Base-by-base conservation (phyloP, 2,888 invertebrate genomes). In the Tigriopus californicus region DNA sequence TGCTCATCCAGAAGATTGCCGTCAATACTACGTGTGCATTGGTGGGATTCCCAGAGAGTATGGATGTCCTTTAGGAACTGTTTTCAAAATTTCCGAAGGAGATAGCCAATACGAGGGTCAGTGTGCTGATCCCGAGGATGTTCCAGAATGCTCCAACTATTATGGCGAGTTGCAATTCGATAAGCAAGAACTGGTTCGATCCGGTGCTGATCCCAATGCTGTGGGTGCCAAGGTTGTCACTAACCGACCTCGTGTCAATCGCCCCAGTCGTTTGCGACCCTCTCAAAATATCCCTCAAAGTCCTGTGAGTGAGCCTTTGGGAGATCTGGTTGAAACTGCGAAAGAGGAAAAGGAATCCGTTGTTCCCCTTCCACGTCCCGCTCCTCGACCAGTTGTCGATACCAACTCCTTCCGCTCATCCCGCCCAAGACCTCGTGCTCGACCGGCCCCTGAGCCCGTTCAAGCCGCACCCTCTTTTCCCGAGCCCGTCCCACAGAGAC, bases 111-210 rank as follows among this genome's bases (percentile, higher is more conserved):
- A 33, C 8, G 82, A 84, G 66, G 89, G 90, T 65, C 87, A 87
- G 77, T 92, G 91, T 74, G 86, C 88, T 74, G 90, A 90, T 70
- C 91, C 91, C 65, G 89, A 89, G 76, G 88, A 89, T 72, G 91
- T 91, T 77, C 86, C 85, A 73, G 91, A 90, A 80, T 91, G 90
- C 20, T 24, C 33, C 22, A 52, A 59, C 46, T 59, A 59, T 25
- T 59, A 59, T 20, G 59, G 59, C 24, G 59, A 59, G 40, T 18
- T 59, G 13, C 20, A 51, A 13, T 59, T 59, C 48, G 41, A 59
- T 12, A 51, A 51, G 11, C 42, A 41, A 40, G 59, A 59, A 49
- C 22, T 59, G 12, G 42, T 51, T 6, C 25, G 49, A 33, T 51
- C 59, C 33, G 59, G 59, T 10, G 51, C 41, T 59, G 59, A 59